These are phyloP conservation scores for Chaetophractus vellerosus DNA, from an alignment of 2,797 vertebrate species.

Conservation along the genomic window DNA sequence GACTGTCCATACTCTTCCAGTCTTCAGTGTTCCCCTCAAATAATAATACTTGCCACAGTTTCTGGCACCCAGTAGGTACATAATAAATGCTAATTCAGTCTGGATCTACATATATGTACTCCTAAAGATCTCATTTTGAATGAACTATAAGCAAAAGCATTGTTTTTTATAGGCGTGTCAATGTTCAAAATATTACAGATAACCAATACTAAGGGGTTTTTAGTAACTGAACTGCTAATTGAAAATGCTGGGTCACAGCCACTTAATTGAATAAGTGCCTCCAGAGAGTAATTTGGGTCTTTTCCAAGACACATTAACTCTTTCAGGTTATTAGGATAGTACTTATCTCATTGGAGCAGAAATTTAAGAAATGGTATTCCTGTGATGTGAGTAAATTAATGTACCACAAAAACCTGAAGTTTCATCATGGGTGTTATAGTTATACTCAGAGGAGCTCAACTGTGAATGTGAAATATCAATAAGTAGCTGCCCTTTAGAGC, in stretches of 20 bases:
- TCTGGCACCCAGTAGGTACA: background rate
- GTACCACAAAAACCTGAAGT: conserved; percentile 49
- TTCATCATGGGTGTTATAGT: conserved; percentile 69
- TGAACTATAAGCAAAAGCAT: conserved; percentile 56
- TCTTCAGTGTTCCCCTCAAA: background rate
- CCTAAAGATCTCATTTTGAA: conserved; percentile 58
- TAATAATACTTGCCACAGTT: background rate
- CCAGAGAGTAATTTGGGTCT: conserved; percentile 77
- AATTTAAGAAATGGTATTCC: conserved; percentile 78
- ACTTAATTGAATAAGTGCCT: conserved; percentile 81
- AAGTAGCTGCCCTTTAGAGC: conserved; percentile 54
- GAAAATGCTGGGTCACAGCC: conserved; percentile 74
- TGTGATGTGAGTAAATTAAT: conserved; percentile 75
- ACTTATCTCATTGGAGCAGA: conserved; percentile 81
- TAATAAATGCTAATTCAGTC: conserved; percentile 51
- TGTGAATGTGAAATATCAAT: conserved; percentile 53
- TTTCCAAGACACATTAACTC: conserved; percentile 84
- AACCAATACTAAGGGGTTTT: conserved; percentile 67
- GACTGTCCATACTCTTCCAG: background rate
- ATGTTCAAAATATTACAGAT: conserved; percentile 59
- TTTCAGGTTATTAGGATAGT: conserved; percentile 80
- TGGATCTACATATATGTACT: conserved; percentile 24
- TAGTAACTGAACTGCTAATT: conserved; percentile 79
- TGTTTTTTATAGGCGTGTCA: conserved; percentile 43
- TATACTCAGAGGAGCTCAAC: conserved; percentile 32